A percentile compares a stretch with the other conserved stretches of the same genome.
Conservation (phyloP, 2,113 vertebrate genomes). For the Cnemophilus loriae region DNA sequence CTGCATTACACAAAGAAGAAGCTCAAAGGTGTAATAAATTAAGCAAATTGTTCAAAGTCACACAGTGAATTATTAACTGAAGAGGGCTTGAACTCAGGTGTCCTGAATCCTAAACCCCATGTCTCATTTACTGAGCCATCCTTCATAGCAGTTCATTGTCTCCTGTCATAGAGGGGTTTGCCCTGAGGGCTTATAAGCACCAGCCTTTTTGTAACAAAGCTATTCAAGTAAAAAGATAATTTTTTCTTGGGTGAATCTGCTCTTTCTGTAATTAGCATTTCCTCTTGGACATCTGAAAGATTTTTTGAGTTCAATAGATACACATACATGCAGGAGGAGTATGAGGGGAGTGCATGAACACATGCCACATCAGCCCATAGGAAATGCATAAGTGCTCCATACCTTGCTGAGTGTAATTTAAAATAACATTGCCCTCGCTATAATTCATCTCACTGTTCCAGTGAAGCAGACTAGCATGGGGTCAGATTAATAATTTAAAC, state of each 20-base stretch:
- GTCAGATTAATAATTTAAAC: slow-evolving; percentile 47
- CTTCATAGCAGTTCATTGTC: slow-evolving; percentile 3
- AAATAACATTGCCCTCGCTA: slow-evolving; percentile 5
- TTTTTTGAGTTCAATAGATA: background rate
- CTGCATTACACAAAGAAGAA: background rate
- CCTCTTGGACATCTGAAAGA: background rate
- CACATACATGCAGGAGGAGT: background rate
- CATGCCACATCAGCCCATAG: background rate
- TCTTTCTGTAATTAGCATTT: background rate
- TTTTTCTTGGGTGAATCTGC: background rate
- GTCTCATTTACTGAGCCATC: slow-evolving; percentile 2
- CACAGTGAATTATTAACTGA: slow-evolving; percentile 37
- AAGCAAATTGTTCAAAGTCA: slow-evolving; percentile 13
- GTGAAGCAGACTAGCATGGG: background rate
- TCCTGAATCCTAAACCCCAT: background rate
- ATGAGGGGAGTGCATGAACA: background rate
- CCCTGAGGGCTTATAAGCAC: background rate
- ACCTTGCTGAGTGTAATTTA: slow-evolving; percentile 43
- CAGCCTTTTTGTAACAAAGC: background rate
- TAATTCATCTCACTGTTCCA: slow-evolving; percentile 26
- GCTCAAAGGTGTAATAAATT: slow-evolving; percentile 22
- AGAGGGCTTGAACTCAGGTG: slow-evolving; percentile 31
- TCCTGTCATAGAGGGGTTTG: background rate
- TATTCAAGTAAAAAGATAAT: background rate
- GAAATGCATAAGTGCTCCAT: background rate